Percentiles rank a stretch among this genome's conserved stretches.
Conservation (phyloP, 2,797 vertebrate genomes). For the Tragopan temminckii region DNA sequence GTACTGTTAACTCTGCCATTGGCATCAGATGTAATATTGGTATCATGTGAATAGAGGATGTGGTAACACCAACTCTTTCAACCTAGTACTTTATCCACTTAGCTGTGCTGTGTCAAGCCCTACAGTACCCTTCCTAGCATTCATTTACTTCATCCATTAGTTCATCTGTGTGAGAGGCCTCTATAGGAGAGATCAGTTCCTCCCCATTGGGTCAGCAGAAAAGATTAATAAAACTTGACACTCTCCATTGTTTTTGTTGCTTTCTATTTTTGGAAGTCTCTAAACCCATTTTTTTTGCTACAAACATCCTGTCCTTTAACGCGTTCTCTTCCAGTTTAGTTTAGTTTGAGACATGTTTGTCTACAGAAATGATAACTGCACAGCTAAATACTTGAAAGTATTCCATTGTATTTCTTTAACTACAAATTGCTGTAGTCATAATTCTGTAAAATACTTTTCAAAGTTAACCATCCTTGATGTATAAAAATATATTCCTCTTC, state of each 20-base stretch:
- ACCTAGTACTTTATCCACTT: neutral
- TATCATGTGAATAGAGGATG: neutral
- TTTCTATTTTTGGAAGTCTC: neutral
- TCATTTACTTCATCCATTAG: neutral
- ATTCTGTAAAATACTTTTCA: neutral
- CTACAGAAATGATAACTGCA: neutral
- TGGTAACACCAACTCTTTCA: neutral
- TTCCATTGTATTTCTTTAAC: neutral
- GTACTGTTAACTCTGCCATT: neutral
- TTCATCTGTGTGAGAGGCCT: neutral
- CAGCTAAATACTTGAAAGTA: neutral
- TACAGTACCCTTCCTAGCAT: too few species aligned
- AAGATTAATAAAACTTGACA: neutral
- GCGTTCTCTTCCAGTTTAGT: neutral
- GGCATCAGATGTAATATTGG: neutral
- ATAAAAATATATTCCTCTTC: neutral
- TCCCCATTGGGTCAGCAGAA: neutral
- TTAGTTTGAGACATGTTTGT: neutral
- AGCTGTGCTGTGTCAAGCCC: neutral
- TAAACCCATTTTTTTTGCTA: neutral
- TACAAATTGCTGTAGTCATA: neutral
- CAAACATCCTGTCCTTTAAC: neutral
- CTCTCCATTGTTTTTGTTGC: neutral
- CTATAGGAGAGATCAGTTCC: neutral
- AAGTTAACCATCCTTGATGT: neutral